Evolutionary conservation across 1,140 invertebrate species (phyloP).

Genomic region (Papilio helenus): DNA sequence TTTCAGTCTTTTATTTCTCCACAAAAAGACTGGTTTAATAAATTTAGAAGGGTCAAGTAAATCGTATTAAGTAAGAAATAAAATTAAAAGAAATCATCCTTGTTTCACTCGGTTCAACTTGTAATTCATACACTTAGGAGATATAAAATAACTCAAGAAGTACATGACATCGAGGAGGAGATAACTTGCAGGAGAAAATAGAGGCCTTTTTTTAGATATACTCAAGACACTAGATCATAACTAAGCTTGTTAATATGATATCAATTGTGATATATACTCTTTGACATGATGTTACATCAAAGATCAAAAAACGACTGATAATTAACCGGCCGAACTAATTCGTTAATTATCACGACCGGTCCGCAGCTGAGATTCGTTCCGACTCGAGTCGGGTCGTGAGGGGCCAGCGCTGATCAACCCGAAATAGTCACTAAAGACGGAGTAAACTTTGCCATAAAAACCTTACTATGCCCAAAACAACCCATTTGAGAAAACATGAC

Average conservation of each 20-base stretch:
- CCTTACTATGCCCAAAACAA: slow-evolving; percentile 46
- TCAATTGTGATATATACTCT: slow-evolving; percentile 5
- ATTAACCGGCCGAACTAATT: slow-evolving; percentile 58
- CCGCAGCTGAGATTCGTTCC: slow-evolving; percentile 45
- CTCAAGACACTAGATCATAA: not conserved
- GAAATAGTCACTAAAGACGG: slow-evolving; percentile 50
- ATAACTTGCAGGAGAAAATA: no score
- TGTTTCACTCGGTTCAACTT: not conserved
- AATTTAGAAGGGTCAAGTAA: no score
- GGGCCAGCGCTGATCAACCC: slow-evolving; percentile 44
- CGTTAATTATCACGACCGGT: slow-evolving; percentile 54
- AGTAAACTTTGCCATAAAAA: slow-evolving; percentile 47
- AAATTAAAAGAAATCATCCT: no score
- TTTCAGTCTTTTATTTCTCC: not conserved
- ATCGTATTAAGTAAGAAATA: no score
- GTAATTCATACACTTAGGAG: not conserved
- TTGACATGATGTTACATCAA: slow-evolving; percentile 22
- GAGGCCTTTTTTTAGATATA: no score
- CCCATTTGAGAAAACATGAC: slow-evolving; percentile 38
- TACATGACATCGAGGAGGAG: no score
- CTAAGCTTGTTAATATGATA: slow-evolving; percentile 14
- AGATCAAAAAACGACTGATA: slow-evolving; percentile 47
- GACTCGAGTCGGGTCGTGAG: slow-evolving; percentile 41
- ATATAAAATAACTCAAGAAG: not conserved
- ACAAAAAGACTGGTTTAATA: not conserved